Conservation (phyloP, 1,140 invertebrate genomes). For the Pseudomyrmex flavicornis region DNA sequence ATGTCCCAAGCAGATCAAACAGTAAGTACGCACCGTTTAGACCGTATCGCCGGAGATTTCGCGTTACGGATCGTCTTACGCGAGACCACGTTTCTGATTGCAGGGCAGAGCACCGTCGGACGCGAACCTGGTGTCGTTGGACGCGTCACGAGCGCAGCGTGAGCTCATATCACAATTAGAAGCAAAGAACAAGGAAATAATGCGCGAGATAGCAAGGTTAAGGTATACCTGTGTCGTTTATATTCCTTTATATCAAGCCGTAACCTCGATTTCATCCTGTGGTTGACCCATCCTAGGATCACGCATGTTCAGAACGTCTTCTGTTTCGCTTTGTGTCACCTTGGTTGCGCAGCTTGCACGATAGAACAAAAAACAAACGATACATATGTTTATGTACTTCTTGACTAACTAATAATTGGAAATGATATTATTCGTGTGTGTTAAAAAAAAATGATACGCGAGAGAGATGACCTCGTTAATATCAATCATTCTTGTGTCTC, state of each 20-base stretch:
- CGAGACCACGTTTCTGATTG: conserved; percentile 40
- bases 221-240: conserved; percentile 88
- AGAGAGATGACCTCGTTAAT: not conserved
- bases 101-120: conserved; percentile 92
- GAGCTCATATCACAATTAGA: conserved; percentile 97
- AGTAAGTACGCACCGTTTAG: conserved; percentile 75
- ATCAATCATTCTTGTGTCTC: not conserved
- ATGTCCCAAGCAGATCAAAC: conserved; percentile 83
- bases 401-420: not conserved
- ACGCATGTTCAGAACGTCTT: conserved; percentile 81
- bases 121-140: conserved; percentile 89
- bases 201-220: conserved; percentile 97
- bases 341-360: conserved; percentile 80
- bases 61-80: not conserved
- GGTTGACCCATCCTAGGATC: conserved; percentile 82
- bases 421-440: conserved; percentile 8
- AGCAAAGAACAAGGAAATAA: conserved; percentile 98
- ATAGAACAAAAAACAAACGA: conserved; percentile 57
- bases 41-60: not conserved
- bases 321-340: conserved; percentile 78
- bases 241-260: conserved; percentile 83
- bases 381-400: conserved; percentile 6
- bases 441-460: not conserved
- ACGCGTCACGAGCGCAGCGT: conserved; percentile 94
- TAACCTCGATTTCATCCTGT: conserved; percentile 81